Evolutionary conservation across 2,797 vertebrate genomes (phyloP), one percentile per base, ranked within the genome.

Genomic region (Psittacula echo): DNA sequence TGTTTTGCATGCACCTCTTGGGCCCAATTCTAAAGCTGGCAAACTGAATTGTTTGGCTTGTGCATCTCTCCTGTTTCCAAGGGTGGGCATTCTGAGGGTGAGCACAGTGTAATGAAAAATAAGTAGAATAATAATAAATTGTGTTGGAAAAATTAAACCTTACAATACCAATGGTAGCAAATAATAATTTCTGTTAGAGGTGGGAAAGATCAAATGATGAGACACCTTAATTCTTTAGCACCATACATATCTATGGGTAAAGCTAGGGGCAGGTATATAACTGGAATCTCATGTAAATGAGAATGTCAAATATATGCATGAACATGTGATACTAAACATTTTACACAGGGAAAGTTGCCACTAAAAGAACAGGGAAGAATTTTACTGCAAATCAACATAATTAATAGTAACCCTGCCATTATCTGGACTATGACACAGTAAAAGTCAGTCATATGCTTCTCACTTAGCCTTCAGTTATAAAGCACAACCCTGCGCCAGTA

Each of bases 1-100:
- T 41, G 21, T 60, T 74, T 23, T 61, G 58, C 30, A 17, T 5
- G 2, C 26, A 0, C 0, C 0, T 11, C 7, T n/a, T 26, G 30
- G 34, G 68, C 73, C 30, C 47, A 10, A 0, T 66, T 74, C 23
- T 75, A 32, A 67, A 74, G 32, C 39, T 29, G 30, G 29, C 44
- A 32, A 44, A 60, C 32, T 4, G 29, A 23, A 1, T 37, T 37
- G 37, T 37, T 37, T 3, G 7, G 48, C 47, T 10, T 4, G 1
- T 10, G 37, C 37, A 18, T 4, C 41, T 72, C 37, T n/a, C 13
- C 0, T 26, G 14, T 37, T 39, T 27, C 47, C 53, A 74, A 51
- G 45, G 51, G 44, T n/a, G 53, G 60, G 3, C 5, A 1, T 6
- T 20, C 39, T 22, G 26, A 65, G 39, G 51, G 15, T 23, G 17